These are phyloP conservation scores for Phortica magna DNA, from an alignment of 2,888 invertebrate species.

Conservation along the genomic window DNA sequence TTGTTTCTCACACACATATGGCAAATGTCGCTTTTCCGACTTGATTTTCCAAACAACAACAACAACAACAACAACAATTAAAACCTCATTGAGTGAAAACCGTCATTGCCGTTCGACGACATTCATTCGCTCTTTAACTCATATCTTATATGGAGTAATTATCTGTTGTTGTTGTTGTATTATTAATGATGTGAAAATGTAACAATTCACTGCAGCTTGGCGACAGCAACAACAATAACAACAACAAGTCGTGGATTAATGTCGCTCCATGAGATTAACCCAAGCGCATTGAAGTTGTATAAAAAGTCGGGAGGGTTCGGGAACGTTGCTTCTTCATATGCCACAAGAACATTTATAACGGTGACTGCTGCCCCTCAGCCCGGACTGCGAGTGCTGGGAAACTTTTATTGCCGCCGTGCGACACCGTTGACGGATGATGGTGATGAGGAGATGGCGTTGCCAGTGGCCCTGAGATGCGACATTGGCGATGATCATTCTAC, in stretches of 20 bases:
- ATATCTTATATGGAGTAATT: slow-evolving; percentile 13
- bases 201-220: not conserved
- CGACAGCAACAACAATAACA: not conserved
- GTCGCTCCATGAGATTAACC: slow-evolving; percentile 14
- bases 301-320: not conserved
- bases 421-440: not conserved
- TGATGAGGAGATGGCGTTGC: not conserved
- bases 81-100: slow-evolving; percentile 22
- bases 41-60: slow-evolving; percentile 8
- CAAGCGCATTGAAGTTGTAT: not conserved
- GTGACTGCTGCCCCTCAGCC: not conserved
- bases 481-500: not conserved
- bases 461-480: not conserved
- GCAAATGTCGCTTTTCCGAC: slow-evolving; percentile 16
- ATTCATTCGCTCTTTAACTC: not conserved
- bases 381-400: not conserved
- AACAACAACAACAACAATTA: slow-evolving; percentile 11
- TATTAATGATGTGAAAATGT: slow-evolving; percentile 26
- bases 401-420: slow-evolving; percentile 7
- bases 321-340: slow-evolving; percentile 7
- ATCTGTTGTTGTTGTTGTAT: too few relatives aligned
- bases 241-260: slow-evolving; percentile 21
- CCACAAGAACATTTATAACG: slow-evolving; percentile 30
- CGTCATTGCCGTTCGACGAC: not conserved
- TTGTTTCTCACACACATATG: not conserved